Evolutionary conservation across 2,797 vertebrate genomes (phyloP).

Genomic region (Thunnus albacares): DNA sequence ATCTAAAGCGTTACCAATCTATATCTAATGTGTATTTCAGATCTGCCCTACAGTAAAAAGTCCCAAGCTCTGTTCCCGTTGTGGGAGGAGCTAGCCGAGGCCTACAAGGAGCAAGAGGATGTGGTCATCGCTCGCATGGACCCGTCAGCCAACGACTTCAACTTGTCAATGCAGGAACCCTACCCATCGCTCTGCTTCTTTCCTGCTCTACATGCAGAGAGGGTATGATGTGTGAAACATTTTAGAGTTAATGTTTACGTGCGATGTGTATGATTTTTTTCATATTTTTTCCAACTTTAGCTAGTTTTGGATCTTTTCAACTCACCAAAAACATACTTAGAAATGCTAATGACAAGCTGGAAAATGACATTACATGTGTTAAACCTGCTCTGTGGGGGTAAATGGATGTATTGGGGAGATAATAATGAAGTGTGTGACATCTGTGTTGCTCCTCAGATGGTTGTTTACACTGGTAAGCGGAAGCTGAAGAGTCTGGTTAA

Average conservation of each 20-base stretch:
- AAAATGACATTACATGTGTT: neutral
- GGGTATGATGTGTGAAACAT: constrained; percentile 71
- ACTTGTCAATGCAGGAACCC: constrained; percentile 74
- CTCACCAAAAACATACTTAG: too few relatives aligned
- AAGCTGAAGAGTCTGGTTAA: constrained; percentile 86
- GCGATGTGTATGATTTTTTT: neutral
- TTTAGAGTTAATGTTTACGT: too few relatives aligned
- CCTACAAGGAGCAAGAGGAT: constrained; percentile 78
- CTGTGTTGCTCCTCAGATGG: constrained; percentile 80
- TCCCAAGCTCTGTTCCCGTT: constrained; percentile 86
- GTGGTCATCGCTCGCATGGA: constrained; percentile 91
- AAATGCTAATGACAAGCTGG: too few relatives aligned
- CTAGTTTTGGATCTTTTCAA: too few relatives aligned
- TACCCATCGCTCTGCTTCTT: constrained; percentile 91
- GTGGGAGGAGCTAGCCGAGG: constrained; percentile 91
- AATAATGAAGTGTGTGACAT: neutral
- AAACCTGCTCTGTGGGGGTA: neutral
- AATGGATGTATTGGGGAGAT: neutral
- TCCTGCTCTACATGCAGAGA: constrained; percentile 84
- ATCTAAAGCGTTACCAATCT: neutral
- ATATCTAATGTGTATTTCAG: constrained; percentile 72
- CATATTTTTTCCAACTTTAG: too few relatives aligned
- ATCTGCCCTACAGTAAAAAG: constrained; percentile 89
- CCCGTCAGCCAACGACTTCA: constrained; percentile 90
- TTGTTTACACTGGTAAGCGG: constrained; percentile 85